Evolutionary conservation across 2,113 vertebrate species (phyloP).

Genomic region (Erinaceus europaeus): DNA sequence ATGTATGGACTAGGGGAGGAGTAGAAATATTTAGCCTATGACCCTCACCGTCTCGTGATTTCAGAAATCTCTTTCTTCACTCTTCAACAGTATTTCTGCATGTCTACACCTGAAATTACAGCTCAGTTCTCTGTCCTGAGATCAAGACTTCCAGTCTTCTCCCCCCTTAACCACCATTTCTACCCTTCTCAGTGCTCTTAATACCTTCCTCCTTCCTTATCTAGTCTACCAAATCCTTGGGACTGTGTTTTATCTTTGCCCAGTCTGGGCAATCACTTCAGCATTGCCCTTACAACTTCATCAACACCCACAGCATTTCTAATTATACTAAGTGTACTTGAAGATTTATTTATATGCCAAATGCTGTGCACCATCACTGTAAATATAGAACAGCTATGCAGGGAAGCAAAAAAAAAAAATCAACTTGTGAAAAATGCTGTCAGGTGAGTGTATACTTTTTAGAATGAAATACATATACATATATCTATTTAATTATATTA

Average conservation of each 20-base stretch:
- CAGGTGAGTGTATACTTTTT: constrained; percentile 6
- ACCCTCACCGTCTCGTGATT: background rate
- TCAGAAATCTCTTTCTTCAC: background rate
- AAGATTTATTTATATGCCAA: constrained; percentile 27
- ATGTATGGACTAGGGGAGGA: background rate
- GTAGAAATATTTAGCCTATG: background rate
- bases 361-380: background rate
- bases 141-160: background rate
- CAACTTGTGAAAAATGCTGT: constrained; percentile 29
- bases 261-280: background rate
- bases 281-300: constrained; percentile 12
- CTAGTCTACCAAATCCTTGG: background rate
- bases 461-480: constrained; percentile 19
- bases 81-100: background rate
- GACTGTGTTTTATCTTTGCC: background rate
- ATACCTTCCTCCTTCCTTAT: background rate
- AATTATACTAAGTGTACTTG: constrained; percentile 20
- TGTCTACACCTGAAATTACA: background rate
- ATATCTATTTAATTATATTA: background rate
- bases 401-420: constrained; percentile 35
- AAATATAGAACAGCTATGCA: constrained; percentile 44
- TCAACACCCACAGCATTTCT: constrained; percentile 28
- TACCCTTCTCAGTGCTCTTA: background rate
- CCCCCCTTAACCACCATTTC: background rate
- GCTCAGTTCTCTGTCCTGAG: background rate